Evolutionary conservation across 2,113 vertebrate genomes (phyloP), one percentile per base, ranked within the genome.

Genomic region (Phylloscopus whistleri): DNA sequence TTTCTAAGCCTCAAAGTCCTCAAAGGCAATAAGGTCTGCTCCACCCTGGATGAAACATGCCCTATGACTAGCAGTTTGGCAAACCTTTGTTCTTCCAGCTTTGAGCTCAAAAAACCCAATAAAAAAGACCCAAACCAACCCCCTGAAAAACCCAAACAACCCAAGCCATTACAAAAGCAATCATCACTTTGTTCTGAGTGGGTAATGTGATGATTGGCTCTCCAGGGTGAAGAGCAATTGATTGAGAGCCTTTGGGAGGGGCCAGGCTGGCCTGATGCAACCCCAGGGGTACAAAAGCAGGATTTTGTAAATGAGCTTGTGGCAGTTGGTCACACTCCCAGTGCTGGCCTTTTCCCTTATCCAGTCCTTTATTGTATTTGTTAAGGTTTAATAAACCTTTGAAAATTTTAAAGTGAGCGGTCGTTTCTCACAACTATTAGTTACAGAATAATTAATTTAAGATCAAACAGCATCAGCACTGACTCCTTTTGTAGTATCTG

Each of bases 1-100:
- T 37, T 94, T 88, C 75, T 73, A 58, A 85, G 72, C 67, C 83
- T 82, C 74, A 3, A 91, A 94, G 82, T 60, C 53, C 78, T 87
- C 69, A 76, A 83, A 62, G 41, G 86, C 74, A 87, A 59, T 56
- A 67, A 89, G 91, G 39, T 87, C 60, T 87, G 91, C 90, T 94
- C 91, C 66, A 2, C 33, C 62, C 89, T 95, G 53, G 86, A 92
- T n/a, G 24, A 66, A 85, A 86, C 64, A 88, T 60, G 49, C 51
- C 51, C 66, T 93, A 56, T 95, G 96, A 96, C 90, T 60, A 95
- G 90, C 6, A 43, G 41, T 53, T 76, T 96, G 96, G 96, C 94
- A 94, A 95, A 92, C 43, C n/a, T 82, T 55, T 85, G 80, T 72
- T 94, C 95, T 95, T 97, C 96, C 97, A 92, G 70, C 53, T 88